Evolutionary conservation across 2,113 vertebrate genomes (phyloP).

Genomic region (Zosterops hypoxanthus): DNA sequence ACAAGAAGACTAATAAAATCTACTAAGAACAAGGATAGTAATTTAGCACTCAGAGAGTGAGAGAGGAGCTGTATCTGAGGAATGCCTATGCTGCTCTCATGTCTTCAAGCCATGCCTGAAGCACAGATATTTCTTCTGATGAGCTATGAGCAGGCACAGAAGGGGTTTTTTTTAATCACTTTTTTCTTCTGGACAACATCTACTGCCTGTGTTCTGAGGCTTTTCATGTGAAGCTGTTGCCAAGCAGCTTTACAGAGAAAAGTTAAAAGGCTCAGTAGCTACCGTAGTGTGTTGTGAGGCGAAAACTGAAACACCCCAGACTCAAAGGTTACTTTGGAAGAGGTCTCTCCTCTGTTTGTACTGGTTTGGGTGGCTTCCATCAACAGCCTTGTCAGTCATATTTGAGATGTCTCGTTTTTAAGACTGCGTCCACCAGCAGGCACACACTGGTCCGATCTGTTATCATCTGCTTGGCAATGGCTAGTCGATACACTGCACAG

Average conservation of each 20-base stretch:
- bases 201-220: background rate
- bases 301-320: background rate
- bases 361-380: background rate
- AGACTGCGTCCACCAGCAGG: background rate
- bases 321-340: background rate
- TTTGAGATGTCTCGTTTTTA: background rate
- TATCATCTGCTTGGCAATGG: background rate
- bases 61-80: background rate
- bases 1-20: conserved; percentile 51
- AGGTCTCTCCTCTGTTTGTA: background rate
- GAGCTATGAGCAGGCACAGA: background rate
- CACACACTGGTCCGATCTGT: background rate
- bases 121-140: background rate
- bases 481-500: background rate
- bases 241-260: background rate
- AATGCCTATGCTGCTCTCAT: background rate
- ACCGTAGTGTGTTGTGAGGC: fast-evolving
- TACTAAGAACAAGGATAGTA: conserved; percentile 25
- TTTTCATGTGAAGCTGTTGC: background rate
- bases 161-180: background rate
- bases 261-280: background rate
- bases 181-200: background rate
- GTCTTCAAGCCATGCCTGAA: conserved; percentile 2
- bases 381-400: background rate
- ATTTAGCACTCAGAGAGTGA: background rate